Evolutionary conservation across 2,113 vertebrate genomes (phyloP).

Genomic region (Passer domesticus): DNA sequence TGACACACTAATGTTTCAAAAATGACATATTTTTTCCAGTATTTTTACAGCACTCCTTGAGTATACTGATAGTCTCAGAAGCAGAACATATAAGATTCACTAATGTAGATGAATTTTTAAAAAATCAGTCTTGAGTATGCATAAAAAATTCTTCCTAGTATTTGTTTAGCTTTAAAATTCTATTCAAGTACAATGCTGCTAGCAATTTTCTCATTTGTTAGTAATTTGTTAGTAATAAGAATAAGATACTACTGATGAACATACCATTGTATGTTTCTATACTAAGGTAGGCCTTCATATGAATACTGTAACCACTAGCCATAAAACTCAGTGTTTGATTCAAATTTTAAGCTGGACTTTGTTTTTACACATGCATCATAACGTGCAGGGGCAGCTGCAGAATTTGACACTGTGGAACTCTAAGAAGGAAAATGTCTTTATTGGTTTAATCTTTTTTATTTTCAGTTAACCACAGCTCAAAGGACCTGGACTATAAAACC

Average conservation of each 20-base stretch:
- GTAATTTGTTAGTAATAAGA: neutral
- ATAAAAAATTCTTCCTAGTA: neutral
- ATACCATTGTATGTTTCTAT: neutral
- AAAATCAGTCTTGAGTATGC: neutral
- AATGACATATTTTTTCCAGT: neutral
- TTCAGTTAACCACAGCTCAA: neutral
- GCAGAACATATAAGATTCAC: neutral
- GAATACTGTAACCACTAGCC: neutral
- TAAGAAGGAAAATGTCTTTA: neutral
- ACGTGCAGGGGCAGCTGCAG: neutral
- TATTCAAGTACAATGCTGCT: neutral
- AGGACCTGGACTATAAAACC: neutral
- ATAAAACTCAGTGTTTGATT: neutral
- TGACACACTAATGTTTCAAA: neutral
- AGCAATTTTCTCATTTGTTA: neutral
- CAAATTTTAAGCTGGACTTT: neutral
- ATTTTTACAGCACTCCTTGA: neutral
- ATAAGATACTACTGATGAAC: neutral
- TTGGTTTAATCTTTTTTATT: neutral
- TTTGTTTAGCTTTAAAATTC: neutral
- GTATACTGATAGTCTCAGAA: neutral
- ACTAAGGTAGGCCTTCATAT: neutral
- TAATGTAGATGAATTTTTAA: neutral
- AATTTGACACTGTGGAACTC: neutral
- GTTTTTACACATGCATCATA: neutral